A percentile compares a stretch with the other conserved stretches of the same genome.
phyloP scores from a whole-genome alignment of 1,140 invertebrate species.

The Maconellicoccus hirsutus region DNA sequence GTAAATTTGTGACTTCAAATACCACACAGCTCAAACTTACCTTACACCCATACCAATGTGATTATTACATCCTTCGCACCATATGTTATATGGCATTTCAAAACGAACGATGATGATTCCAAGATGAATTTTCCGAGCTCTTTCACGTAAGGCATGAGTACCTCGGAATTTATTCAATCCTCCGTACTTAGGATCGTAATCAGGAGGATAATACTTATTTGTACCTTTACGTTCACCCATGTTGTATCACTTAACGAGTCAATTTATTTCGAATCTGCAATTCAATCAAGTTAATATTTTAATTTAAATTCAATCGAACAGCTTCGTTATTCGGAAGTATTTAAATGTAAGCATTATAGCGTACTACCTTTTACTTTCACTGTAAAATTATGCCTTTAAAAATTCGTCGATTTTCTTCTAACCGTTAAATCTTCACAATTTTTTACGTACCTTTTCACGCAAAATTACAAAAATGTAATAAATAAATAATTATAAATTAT shows the following conservation, averaged over 20 bases:
- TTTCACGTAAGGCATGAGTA: slow-evolving; percentile 88
- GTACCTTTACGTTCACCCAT: slow-evolving; percentile 98
- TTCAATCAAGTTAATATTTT: no score
- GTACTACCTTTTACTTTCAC: no score
- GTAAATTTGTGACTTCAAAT: not conserved
- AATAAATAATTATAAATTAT: no score
- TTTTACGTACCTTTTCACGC: no score
- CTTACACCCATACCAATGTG: slow-evolving; percentile 98
- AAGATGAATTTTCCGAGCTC: slow-evolving; percentile 84
- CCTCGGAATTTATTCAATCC: slow-evolving; percentile 89
- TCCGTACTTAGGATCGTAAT: slow-evolving; percentile 88
- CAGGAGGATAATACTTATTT: slow-evolving; percentile 97
- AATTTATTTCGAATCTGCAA: no score
- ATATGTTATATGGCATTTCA: slow-evolving; percentile 99
- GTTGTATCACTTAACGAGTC: not conserved
- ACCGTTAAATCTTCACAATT: no score
- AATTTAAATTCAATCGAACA: no score
- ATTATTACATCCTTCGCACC: slow-evolving; percentile 95
- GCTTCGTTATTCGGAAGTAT: no score
- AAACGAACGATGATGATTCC: slow-evolving; percentile 97
- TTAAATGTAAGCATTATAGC: no score
- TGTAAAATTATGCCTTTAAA: no score
- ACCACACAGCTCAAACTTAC: slow-evolving; percentile 31
- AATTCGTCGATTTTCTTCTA: no score
- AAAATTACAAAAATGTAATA: no score